These are phyloP conservation scores for Drosophila arizonae DNA, from an alignment of 1,140 invertebrate species.

Conservation along the genomic window DNA sequence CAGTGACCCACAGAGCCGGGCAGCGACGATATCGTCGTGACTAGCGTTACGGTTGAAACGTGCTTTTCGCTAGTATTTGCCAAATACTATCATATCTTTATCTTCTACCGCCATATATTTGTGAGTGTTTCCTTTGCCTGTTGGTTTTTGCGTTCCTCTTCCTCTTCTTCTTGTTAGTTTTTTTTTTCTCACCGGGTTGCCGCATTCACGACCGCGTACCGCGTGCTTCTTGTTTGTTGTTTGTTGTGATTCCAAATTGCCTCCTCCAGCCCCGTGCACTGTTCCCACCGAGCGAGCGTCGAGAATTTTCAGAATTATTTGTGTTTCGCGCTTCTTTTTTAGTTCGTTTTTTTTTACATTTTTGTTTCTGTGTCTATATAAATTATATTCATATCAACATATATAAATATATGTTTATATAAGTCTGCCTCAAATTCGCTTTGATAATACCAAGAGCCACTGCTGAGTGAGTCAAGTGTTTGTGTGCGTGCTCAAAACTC, in stretches of 20 bases:
- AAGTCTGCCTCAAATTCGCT: background rate
- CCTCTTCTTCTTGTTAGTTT: background rate
- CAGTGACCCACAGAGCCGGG: constrained; percentile 67
- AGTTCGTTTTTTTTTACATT: constrained; percentile 27
- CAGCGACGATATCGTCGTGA: constrained; percentile 37
- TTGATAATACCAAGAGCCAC: background rate
- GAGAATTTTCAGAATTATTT: constrained; percentile 14
- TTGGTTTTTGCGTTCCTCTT: background rate
- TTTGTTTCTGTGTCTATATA: constrained; percentile 3
- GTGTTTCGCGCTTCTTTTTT: constrained; percentile 10
- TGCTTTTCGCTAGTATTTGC: background rate
- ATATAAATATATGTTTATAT: background rate
- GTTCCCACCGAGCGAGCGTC: background rate
- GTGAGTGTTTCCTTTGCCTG: background rate
- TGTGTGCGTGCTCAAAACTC: background rate
- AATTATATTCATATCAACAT: background rate
- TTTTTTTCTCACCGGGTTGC: background rate
- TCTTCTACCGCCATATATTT: background rate
- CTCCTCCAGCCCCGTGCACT: background rate
- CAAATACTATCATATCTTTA: constrained; percentile 1
- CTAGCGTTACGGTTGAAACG: constrained; percentile 19
- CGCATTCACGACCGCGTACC: constrained; percentile 14
- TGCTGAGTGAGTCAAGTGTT: constrained; percentile 5
- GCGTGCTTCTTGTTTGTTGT: constrained; percentile 50
- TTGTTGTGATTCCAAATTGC: constrained; percentile 54